A percentile compares a stretch with the other conserved stretches of the same genome.
These are phyloP conservation scores for Trichonephila inaurata DNA, from an alignment of 1,140 invertebrate genomes.

Conservation along the genomic window DNA sequence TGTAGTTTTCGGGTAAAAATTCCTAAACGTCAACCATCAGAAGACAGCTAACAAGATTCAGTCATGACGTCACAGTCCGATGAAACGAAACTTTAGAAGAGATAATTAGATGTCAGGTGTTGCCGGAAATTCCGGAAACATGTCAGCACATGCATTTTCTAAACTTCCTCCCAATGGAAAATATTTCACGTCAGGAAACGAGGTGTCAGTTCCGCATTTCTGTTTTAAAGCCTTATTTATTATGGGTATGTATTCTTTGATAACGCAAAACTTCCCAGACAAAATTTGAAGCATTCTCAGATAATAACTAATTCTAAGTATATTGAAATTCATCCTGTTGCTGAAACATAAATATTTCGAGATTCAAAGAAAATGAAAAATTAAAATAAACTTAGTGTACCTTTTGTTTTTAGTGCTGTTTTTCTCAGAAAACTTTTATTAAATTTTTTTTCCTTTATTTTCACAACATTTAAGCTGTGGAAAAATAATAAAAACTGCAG, in stretches of 20 bases:
- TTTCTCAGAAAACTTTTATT: no score
- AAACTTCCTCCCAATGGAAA: constrained; percentile 68
- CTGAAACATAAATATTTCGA: background rate
- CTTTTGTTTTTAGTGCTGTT: no score
- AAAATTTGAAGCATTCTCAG: background rate
- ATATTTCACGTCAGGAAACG: constrained; percentile 70
- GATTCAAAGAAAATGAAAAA: no score
- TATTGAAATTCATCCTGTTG: background rate
- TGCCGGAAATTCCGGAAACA: constrained; percentile 67
- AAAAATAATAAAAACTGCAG: no score
- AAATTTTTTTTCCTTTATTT: no score
- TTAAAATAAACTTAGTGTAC: no score
- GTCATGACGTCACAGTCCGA: constrained; percentile 52
- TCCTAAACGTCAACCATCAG: constrained; percentile 7
- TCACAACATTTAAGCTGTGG: no score
- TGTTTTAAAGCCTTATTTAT: constrained; percentile 64
- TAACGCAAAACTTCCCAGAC: background rate
- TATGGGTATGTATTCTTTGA: background rate
- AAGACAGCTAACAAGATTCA: constrained; percentile 47
- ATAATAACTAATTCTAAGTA: constrained; percentile 17
- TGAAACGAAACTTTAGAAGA: constrained; percentile 71
- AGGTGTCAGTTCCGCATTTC: constrained; percentile 50
- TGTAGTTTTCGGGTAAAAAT: background rate
- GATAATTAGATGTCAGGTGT: constrained; percentile 72
- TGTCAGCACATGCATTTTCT: constrained; percentile 60